Percentiles rank a stretch among this genome's conserved stretches.
phyloP scores from a whole-genome alignment of 2,888 invertebrate species.

The Andrena praecox region DNA sequence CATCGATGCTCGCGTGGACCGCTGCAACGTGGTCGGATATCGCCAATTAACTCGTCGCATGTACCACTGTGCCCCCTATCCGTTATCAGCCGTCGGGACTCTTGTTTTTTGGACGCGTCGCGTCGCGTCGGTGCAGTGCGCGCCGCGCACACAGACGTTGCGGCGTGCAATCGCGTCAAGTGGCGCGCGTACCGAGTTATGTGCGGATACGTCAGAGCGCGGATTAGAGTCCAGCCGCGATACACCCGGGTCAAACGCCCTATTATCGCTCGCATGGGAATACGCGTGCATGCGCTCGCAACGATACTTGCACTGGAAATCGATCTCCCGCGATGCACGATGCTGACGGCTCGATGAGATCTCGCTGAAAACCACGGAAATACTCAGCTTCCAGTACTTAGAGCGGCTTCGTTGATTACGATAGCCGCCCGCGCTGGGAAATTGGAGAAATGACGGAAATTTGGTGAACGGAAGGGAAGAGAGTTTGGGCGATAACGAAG shows the following conservation, averaged over 20 bases:
- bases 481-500: neutral
- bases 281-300: constrained; percentile 18
- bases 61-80: constrained; percentile 46
- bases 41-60: constrained; percentile 57
- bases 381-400: neutral
- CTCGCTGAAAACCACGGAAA: neutral
- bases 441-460: neutral
- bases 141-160: constrained; percentile 8
- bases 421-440: neutral
- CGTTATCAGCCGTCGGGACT: constrained; percentile 42
- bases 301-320: neutral
- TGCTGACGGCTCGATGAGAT: too few relatives aligned
- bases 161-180: constrained; percentile 67
- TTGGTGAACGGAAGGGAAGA: neutral
- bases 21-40: constrained; percentile 44
- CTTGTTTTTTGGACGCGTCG: constrained; percentile 19
- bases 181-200: constrained; percentile 70
- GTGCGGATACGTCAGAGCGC: constrained; percentile 69
- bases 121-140: neutral
- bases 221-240: constrained; percentile 79
- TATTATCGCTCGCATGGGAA: constrained; percentile 69
- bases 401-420: too few relatives aligned
- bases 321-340: constrained; percentile 11
- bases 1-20: constrained; percentile 33
- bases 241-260: constrained; percentile 79